phyloP scores from a whole-genome alignment of 2,888 invertebrate genomes.

The Sericinus montela region DNA sequence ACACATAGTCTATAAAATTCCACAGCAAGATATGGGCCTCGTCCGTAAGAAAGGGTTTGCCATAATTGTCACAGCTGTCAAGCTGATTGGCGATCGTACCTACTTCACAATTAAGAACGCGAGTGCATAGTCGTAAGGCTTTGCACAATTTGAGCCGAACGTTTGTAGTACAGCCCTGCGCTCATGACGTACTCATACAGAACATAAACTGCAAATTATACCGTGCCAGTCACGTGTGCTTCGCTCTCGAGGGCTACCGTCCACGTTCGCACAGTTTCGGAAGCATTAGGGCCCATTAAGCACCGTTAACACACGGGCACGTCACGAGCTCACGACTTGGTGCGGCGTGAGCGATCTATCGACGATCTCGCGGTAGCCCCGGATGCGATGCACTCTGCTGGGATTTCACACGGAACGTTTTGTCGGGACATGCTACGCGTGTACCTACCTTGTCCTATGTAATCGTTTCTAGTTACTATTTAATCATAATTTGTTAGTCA shows the following conservation, averaged over 20 bases:
- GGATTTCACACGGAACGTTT: slow-evolving; percentile 65
- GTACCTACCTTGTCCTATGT: slow-evolving; percentile 20
- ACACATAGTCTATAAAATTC: no score
- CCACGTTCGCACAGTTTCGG: slow-evolving; percentile 78
- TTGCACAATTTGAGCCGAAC: no score
- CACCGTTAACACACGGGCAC: slow-evolving; percentile 74
- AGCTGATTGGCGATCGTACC: no score
- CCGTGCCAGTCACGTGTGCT: slow-evolving; percentile 66
- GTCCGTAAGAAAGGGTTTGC: no score
- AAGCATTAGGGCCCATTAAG: slow-evolving; percentile 78
- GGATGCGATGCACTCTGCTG: slow-evolving; percentile 41
- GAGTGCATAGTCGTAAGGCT: no score
- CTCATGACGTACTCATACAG: neutral
- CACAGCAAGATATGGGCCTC: no score
- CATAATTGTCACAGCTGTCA: no score
- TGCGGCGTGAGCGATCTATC: slow-evolving; percentile 69
- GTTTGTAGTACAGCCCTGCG: slow-evolving; percentile 10
- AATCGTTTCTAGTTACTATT: slow-evolving; percentile 6
- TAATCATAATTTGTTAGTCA: neutral
- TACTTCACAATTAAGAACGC: no score
- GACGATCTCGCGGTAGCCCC: slow-evolving; percentile 69
- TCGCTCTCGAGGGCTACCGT: slow-evolving; percentile 64
- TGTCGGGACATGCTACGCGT: slow-evolving; percentile 37
- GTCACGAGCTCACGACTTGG: slow-evolving; percentile 73
- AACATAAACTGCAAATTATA: slow-evolving; percentile 63